Conservation (phyloP, 2,113 vertebrate species). For the Hymenochirus boettgeri region DNA sequence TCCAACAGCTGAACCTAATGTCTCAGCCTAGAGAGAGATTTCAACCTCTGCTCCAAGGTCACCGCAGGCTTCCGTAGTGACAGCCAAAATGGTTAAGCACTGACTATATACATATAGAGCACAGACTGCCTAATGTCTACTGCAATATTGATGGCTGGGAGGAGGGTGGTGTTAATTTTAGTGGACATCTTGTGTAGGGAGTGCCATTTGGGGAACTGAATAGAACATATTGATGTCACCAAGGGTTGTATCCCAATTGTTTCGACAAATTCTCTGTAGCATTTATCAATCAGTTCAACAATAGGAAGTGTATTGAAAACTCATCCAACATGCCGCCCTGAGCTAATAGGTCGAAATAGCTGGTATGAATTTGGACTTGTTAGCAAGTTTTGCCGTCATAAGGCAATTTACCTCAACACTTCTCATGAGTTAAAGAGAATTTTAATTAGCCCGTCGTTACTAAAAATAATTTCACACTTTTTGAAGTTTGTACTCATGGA, state of each 20-base stretch:
- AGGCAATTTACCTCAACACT: constrained; percentile 89
- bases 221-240: constrained; percentile 88
- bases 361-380: constrained; percentile 84
- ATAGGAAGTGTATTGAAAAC: constrained; percentile 70
- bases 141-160: constrained; percentile 73
- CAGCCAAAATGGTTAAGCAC: constrained; percentile 75
- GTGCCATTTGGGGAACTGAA: constrained; percentile 81
- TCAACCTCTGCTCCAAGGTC: constrained; percentile 83
- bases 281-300: constrained; percentile 91
- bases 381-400: constrained; percentile 75
- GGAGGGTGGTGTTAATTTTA: constrained; percentile 75
- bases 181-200: constrained; percentile 71
- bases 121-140: constrained; percentile 68
- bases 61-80: constrained; percentile 68
- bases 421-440: constrained; percentile 97
- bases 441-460: constrained; percentile 97
- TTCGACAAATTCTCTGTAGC: constrained; percentile 91
- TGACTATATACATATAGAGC: constrained; percentile 74
- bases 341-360: constrained; percentile 71
- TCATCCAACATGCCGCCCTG: constrained; percentile 67
- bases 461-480: constrained; percentile 84
- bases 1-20: constrained; percentile 88
- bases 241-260: constrained; percentile 83
- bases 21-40: constrained; percentile 69
- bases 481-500: constrained; percentile 69